Evolutionary conservation across 2,113 vertebrate species (phyloP).

Genomic region (pig (Sus scrofa)): T2T-Sscrofa CM000823.6:62287001-62287500

Average conservation of each 20-base stretch:
- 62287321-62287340: background rate
- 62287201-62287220: background rate
- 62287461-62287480: background rate
- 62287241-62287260: background rate
- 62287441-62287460: no score
- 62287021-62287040: background rate
- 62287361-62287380: background rate
- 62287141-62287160: background rate
- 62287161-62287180: background rate
- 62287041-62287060: background rate
- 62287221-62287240: background rate
- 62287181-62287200: background rate
- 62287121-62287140: background rate
- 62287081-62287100: background rate
- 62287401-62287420: background rate
- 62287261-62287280: background rate
- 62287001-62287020: no score
- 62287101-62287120: background rate
- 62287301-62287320: background rate
- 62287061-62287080: background rate
- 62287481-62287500: background rate
- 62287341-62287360: background rate
- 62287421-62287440: background rate
- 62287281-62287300: background rate
- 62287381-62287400: background rate